Conservation (phyloP, 1,140 invertebrate genomes). For the Drosophila pallidifrons region DNA sequence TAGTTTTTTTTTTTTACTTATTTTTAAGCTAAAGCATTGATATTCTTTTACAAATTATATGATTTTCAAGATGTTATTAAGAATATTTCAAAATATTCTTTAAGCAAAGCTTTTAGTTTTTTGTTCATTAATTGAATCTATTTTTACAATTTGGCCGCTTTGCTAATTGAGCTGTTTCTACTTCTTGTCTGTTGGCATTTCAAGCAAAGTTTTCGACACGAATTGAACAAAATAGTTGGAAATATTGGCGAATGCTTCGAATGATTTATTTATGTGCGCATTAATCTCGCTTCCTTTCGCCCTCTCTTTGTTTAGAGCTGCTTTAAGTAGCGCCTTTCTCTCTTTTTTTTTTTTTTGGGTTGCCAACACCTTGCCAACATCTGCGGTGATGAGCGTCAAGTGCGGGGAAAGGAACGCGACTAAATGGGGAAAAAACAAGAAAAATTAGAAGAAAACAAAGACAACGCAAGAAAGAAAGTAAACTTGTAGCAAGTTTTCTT, state of each 20-base stretch:
- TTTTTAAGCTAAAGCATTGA: too few species aligned
- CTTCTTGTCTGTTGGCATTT: too few species aligned
- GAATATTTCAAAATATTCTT: too few species aligned
- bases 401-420: background rate
- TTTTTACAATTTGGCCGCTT: background rate
- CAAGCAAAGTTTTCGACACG: background rate
- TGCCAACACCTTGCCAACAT: background rate
- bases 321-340: slow-evolving; percentile 8
- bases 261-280: slow-evolving; percentile 40
- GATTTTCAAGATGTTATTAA: too few species aligned
- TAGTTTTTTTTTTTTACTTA: too few species aligned
- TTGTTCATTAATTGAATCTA: too few species aligned
- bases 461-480: slow-evolving; percentile 38
- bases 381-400: slow-evolving; percentile 31
- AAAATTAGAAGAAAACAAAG: slow-evolving; percentile 60
- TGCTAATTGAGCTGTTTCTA: too few species aligned
- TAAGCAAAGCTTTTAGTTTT: too few species aligned
- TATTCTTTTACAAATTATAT: too few species aligned
- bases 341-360: too few species aligned
- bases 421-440: slow-evolving; percentile 29
- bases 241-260: too few species aligned
- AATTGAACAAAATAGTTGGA: slow-evolving; percentile 5
- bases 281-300: background rate
- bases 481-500: slow-evolving; percentile 62
- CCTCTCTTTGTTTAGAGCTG: background rate